These are phyloP conservation scores for Monodelphis domestica DNA, from an alignment of 2,797 vertebrate species.

Conservation along the genomic window DNA sequence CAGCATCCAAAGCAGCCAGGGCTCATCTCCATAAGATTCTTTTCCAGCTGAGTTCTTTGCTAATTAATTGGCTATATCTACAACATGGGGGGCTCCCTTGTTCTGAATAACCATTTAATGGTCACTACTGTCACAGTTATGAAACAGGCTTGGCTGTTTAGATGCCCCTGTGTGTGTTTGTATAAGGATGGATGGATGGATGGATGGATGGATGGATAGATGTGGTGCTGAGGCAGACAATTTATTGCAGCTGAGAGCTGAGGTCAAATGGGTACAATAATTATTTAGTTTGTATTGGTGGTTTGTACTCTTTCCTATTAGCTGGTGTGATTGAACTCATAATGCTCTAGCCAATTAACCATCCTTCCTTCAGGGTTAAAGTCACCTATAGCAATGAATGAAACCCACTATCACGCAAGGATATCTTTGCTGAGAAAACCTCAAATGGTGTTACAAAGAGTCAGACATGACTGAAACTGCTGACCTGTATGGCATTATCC, in stretches of 20 bases:
- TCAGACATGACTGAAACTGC: too few species aligned
- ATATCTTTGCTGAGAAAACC: too few species aligned
- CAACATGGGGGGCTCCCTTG: not conserved
- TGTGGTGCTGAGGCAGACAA: not conserved
- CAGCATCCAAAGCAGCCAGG: not conserved
- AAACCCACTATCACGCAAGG: not conserved
- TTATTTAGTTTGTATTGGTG: not conserved
- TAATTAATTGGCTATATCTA: not conserved
- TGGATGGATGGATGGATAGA: not conserved
- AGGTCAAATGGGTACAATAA: not conserved
- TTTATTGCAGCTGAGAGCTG: not conserved
- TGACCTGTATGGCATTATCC: too few species aligned
- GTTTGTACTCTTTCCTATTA: not conserved
- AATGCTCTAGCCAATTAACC: not conserved
- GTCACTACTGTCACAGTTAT: not conserved
- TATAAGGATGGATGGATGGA: too few species aligned
- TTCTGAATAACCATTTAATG: not conserved
- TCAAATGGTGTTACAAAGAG: too few species aligned
- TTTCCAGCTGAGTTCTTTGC: not conserved
- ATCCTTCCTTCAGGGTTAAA: not conserved
- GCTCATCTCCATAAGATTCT: not conserved
- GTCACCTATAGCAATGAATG: not conserved
- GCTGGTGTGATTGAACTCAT: not conserved
- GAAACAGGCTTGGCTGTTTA: not conserved
- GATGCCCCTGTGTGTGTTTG: not conserved